These are phyloP conservation scores for Copidosoma floridanum DNA, from an alignment of 1,140 invertebrate species.

Conservation along the genomic window DNA sequence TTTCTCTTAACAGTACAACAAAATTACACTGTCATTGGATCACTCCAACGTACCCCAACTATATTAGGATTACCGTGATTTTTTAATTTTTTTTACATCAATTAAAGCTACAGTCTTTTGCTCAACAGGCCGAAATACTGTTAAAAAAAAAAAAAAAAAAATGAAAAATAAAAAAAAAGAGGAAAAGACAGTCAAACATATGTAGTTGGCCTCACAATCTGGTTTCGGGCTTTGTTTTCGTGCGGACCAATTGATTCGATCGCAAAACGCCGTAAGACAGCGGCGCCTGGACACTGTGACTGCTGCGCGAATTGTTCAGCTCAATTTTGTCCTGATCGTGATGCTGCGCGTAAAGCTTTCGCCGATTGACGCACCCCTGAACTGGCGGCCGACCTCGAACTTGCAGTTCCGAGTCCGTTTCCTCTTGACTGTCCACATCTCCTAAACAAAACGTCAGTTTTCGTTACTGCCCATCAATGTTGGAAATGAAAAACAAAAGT, in stretches of 20 bases:
- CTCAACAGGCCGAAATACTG: constrained; percentile 7
- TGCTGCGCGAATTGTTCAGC: constrained; percentile 29
- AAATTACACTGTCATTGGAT: too few species aligned
- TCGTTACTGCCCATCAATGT: not conserved
- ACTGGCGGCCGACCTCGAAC: not conserved
- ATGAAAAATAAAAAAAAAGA: not conserved
- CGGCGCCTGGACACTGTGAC: constrained; percentile 32
- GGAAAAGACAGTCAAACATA: too few species aligned
- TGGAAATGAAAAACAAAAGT: constrained; percentile 12
- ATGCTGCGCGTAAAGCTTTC: too few species aligned
- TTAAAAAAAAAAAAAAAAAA: not conserved
- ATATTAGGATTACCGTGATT: too few species aligned
- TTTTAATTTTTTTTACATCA: too few species aligned
- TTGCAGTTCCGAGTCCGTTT: constrained; percentile 41
- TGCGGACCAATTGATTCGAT: constrained; percentile 46
- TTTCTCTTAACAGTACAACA: too few species aligned
- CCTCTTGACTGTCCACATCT: constrained; percentile 67
- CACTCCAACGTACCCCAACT: too few species aligned
- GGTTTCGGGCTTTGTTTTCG: constrained; percentile 54
- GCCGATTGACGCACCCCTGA: constrained; percentile 18
- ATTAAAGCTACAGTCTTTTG: not conserved
- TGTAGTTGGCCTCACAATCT: constrained; percentile 51
- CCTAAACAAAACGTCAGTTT: constrained; percentile 51
- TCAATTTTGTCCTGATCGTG: not conserved
- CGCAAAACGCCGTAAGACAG: constrained; percentile 38